A percentile compares a stretch with the other conserved stretches of the same genome.
phyloP scores from a whole-genome alignment of 2,888 invertebrate species.

The Clivina fossor region DNA sequence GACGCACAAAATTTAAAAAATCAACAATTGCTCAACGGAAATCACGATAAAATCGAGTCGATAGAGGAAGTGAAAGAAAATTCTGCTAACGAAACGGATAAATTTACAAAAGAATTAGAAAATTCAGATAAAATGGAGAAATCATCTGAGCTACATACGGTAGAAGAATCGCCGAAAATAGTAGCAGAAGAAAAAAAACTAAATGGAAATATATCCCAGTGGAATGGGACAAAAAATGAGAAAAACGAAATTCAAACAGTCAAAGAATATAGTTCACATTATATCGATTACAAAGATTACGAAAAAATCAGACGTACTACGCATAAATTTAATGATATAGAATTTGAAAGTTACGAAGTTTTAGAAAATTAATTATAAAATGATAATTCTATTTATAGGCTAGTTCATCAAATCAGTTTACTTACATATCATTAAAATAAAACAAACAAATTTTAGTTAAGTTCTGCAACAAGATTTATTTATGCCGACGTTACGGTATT shows the following conservation, averaged over 20 bases:
- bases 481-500: no score
- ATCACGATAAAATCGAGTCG: slow-evolving; percentile 36
- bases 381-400: no score
- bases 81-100: slow-evolving; percentile 44
- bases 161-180: slow-evolving; percentile 52
- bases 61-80: slow-evolving; percentile 33
- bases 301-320: slow-evolving; percentile 60
- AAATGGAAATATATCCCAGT: slow-evolving; percentile 47
- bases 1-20: slow-evolving; percentile 44
- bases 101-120: slow-evolving; percentile 62
- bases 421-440: no score
- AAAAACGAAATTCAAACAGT: slow-evolving; percentile 37
- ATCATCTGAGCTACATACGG: slow-evolving; percentile 35
- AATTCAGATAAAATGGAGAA: slow-evolving; percentile 54
- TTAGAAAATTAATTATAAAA: slow-evolving; percentile 42
- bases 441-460: not conserved
- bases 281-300: slow-evolving; percentile 50
- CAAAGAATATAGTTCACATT: slow-evolving; percentile 41
- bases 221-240: slow-evolving; percentile 46
- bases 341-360: slow-evolving; percentile 66
- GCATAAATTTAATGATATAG: slow-evolving; percentile 78
- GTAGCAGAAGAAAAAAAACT: slow-evolving; percentile 56
- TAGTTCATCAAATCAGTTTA: no score
- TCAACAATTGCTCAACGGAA: slow-evolving; percentile 36
- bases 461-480: no score